phyloP scores from a whole-genome alignment of 2,888 invertebrate species.

The Orchesellides sinensis region DNA sequence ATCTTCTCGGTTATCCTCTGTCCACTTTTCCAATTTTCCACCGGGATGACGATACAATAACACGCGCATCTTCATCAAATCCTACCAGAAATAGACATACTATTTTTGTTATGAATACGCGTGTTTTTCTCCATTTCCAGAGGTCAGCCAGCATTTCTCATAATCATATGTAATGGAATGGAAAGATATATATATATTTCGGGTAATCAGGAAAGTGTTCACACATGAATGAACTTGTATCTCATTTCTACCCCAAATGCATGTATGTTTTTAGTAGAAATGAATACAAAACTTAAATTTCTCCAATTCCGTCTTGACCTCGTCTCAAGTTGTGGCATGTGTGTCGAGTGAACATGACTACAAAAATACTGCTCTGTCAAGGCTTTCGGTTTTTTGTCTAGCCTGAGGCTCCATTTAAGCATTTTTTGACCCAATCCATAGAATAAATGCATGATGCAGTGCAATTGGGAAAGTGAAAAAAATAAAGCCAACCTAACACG shows the following conservation, averaged over 20 bases:
- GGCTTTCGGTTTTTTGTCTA: slow-evolving; percentile 11
- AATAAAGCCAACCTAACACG: slow-evolving; percentile 19
- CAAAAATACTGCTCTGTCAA: not conserved
- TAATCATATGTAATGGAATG: too few species aligned
- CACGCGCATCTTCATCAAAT: too few species aligned
- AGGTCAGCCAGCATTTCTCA: too few species aligned
- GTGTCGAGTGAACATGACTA: slow-evolving; percentile 1
- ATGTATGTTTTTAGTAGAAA: not conserved
- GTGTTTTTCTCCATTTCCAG: too few species aligned
- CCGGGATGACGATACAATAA: too few species aligned
- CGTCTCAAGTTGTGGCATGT: slow-evolving; percentile 29
- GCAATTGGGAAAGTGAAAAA: slow-evolving; percentile 15
- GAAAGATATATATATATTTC: too few species aligned
- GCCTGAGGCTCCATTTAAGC: slow-evolving; percentile 17
- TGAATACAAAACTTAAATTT: too few species aligned
- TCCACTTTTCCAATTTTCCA: too few species aligned
- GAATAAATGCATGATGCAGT: not conserved
- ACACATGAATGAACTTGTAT: slow-evolving; percentile 44
- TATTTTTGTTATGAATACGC: too few species aligned
- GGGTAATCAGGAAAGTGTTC: not conserved
- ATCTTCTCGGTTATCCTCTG: too few species aligned
- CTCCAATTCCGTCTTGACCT: slow-evolving; percentile 20
- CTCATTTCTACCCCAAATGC: slow-evolving; percentile 2
- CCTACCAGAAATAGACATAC: too few species aligned
- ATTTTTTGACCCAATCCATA: not conserved